Conservation (phyloP, 2,797 vertebrate genomes). For the Glyptemys insculpta region DNA sequence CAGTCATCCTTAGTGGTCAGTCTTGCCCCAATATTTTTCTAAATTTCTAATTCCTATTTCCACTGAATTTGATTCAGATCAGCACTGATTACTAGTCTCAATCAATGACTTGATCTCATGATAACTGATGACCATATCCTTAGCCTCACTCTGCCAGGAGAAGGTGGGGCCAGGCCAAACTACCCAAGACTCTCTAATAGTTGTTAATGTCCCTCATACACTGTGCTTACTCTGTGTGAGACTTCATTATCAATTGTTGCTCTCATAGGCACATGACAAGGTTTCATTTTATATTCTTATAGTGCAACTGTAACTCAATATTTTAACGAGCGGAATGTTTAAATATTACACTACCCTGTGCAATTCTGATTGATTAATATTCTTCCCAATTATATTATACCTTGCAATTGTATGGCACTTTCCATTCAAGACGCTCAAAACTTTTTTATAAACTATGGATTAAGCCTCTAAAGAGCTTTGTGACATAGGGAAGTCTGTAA, state of each 20-base stretch:
- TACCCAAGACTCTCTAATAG: background rate
- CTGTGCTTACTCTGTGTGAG: background rate
- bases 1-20: background rate
- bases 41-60: background rate
- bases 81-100: background rate
- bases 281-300: background rate
- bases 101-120: background rate
- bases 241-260: background rate
- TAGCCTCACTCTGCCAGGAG: background rate
- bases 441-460: background rate
- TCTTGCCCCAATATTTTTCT: background rate
- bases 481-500: background rate
- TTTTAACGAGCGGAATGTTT: background rate
- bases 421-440: background rate
- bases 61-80: background rate
- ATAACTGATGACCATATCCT: background rate
- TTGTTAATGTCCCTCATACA: background rate
- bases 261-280: background rate
- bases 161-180: rapidly evolving
- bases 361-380: background rate
- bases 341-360: background rate
- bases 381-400: background rate
- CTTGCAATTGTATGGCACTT: background rate
- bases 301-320: background rate
- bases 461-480: background rate